A percentile compares a stretch with the other conserved stretches of the same genome.
phyloP scores from a whole-genome alignment of 2,888 invertebrate genomes.

The Epistrophe eligans region DNA sequence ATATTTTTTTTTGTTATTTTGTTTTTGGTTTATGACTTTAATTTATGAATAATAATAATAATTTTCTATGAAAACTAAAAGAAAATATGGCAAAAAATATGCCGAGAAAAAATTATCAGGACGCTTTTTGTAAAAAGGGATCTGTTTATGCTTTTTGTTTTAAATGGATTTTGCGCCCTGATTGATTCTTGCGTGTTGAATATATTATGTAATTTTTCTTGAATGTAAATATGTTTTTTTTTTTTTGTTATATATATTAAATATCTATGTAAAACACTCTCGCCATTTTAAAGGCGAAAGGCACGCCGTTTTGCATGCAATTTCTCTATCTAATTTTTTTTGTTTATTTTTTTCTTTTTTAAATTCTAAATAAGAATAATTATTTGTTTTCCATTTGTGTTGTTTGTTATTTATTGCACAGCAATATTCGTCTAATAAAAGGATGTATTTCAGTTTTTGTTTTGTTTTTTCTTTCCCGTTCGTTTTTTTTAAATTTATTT shows the following conservation, averaged over 20 bases:
- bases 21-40: slow-evolving; percentile 35
- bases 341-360: slow-evolving; percentile 51
- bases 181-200: slow-evolving; percentile 41
- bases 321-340: slow-evolving; percentile 68
- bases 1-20: slow-evolving; percentile 23
- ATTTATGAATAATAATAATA: slow-evolving; percentile 44
- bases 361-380: slow-evolving; percentile 73
- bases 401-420: slow-evolving; percentile 76
- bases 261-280: slow-evolving; percentile 71
- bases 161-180: slow-evolving; percentile 48
- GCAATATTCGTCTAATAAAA: slow-evolving; percentile 74
- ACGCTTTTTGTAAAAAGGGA: slow-evolving; percentile 50
- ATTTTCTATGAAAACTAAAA: slow-evolving; percentile 18
- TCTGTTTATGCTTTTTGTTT: slow-evolving; percentile 38
- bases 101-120: slow-evolving; percentile 59
- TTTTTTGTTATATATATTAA: slow-evolving; percentile 59
- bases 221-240: slow-evolving; percentile 65
- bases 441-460: slow-evolving; percentile 52
- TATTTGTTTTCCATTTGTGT: slow-evolving; percentile 61
- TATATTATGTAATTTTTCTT: slow-evolving; percentile 40
- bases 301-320: slow-evolving; percentile 71
- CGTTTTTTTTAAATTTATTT: slow-evolving; percentile 75
- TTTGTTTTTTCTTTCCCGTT: slow-evolving; percentile 53
- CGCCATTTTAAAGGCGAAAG: slow-evolving; percentile 67
- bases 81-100: slow-evolving; percentile 60